phyloP scores from a whole-genome alignment of 2,113 vertebrate species.

The Campylomormyrus tamandua region DNA sequence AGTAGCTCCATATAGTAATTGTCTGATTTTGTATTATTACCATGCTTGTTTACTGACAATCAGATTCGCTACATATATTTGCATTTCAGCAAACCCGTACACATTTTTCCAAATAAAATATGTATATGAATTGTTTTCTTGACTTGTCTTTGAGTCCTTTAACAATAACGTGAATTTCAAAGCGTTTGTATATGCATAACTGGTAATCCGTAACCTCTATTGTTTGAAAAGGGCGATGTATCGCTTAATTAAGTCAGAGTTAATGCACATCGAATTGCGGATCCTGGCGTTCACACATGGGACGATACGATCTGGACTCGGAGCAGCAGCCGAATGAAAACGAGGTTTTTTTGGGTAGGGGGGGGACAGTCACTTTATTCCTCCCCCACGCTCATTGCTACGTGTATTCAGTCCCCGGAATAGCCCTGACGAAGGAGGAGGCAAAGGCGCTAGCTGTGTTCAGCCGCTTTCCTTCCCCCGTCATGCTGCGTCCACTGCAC shows the following conservation, averaged over 20 bases:
- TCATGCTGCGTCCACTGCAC: conserved; percentile 28
- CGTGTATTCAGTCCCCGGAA: neutral
- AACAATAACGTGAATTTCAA: neutral
- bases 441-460: neutral
- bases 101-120: neutral
- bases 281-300: neutral
- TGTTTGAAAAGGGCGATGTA: neutral
- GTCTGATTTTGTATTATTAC: neutral
- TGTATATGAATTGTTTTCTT: neutral
- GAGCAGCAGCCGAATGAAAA: neutral
- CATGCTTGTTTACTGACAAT: neutral
- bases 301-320: neutral
- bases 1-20: neutral
- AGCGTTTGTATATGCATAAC: neutral
- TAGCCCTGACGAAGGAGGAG: neutral
- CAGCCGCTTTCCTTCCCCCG: conserved; percentile 16
- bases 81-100: neutral
- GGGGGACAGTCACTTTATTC: neutral
- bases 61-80: neutral
- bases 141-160: neutral
- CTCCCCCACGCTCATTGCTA: neutral
- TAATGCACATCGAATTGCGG: neutral
- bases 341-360: neutral
- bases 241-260: neutral
- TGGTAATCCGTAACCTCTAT: neutral